Base-by-base conservation (phyloP, 1,140 invertebrate species). In the Scaptomyza pallida region DNA sequence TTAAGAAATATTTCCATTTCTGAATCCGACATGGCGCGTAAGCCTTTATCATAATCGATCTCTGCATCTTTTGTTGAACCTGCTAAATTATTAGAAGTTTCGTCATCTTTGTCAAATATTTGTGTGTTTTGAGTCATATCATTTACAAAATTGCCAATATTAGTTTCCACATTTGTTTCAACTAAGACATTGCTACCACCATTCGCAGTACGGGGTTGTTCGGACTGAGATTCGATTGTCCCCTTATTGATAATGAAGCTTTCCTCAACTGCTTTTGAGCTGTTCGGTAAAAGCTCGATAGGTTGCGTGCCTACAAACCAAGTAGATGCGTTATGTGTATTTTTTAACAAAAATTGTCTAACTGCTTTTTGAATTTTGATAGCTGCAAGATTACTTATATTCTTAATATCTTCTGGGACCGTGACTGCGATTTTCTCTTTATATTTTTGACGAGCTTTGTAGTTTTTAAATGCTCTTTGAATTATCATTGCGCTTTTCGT, bases 281-380 rank as follows among this genome's bases (percentile, higher is more conserved):
- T 57, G 30, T 48, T 78, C 21, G 71, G 47, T 13, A 52, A 37
- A 9, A 71, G 21, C 35, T 64, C 41, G 48, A 89, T 86, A 12
- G 65, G 79, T 50, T 83, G 74, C 16, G 74, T 57, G 13, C 89
- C 80, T 17, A 90, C 83, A 71, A 78, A 90, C 88, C 81, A 90
- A 44, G 74, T 2, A 2, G 13, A 21, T 50, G 6, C 26, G 2
- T 45, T 54, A 16, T 40, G 5, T 15, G 44, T 4, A 37, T 8
- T 12, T 70, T 12, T 63, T 9, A 16, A 9, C 23, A 70, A 10
- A 4, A 57, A 69, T 37, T 9, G 19, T 45, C 65, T 3, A n/a
- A 51, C 19, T 21, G 63, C 47, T 45, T 50, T 86, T 56, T 86
- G 80, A 56, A 83, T 83, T 48, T 56, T 80, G 0, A 9, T 41